These are phyloP conservation scores for Halisarca cf. caerulea DNA, from an alignment of 37 sponge, comb jelly and placozoan species.

Conservation along the genomic window DNA sequence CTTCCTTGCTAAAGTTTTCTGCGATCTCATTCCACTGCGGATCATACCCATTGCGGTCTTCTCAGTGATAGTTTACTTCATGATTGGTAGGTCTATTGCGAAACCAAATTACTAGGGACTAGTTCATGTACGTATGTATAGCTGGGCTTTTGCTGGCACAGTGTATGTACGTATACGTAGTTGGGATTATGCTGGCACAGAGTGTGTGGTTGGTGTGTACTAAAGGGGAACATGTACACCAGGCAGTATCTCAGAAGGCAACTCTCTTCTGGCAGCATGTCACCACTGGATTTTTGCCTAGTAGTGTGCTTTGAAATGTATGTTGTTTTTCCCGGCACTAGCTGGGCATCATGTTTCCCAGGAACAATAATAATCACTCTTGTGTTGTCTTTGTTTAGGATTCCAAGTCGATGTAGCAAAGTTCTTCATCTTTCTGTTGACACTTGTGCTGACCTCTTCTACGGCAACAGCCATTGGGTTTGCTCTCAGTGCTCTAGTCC, in stretches of 20 bases:
- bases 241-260: not conserved
- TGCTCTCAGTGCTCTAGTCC: constrained; percentile 57
- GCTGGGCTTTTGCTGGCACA: no score
- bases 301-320: no score
- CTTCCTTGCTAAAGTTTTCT: constrained; percentile 66
- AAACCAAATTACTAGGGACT: not conserved
- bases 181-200: no score
- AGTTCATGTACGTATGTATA: not conserved
- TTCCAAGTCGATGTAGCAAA: constrained; percentile 47
- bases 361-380: no score
- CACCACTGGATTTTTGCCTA: no score
- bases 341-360: no score
- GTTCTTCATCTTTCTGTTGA: constrained; percentile 72
- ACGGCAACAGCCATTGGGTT: constrained; percentile 52
- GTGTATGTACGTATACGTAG: no score
- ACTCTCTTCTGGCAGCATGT: not conserved
- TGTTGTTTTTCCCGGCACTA: no score
- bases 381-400: no score
- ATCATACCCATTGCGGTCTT: constrained; percentile 57
- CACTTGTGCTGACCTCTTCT: constrained; percentile 52
- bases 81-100: constrained; percentile 57
- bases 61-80: constrained; percentile 73
- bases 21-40: constrained; percentile 69
- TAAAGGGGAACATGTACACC: no score
- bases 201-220: no score